Percentiles rank a stretch among this genome's conserved stretches.
These are phyloP conservation scores for Atlantisia rogersi DNA, from an alignment of 2,113 vertebrate genomes.

Conservation along the genomic window DNA sequence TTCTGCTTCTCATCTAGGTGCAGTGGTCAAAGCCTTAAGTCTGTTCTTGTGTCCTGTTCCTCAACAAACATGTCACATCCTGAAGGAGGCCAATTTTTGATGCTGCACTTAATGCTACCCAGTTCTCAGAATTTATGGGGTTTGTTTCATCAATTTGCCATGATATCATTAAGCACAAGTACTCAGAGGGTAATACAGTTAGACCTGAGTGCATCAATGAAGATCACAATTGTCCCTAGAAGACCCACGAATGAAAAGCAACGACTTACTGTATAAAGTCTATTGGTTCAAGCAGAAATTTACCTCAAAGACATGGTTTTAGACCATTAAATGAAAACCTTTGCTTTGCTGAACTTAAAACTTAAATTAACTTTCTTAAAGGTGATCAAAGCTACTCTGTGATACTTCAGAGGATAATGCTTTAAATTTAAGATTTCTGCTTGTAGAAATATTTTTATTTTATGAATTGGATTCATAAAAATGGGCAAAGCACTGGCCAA, in stretches of 20 bases:
- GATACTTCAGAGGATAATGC: background rate
- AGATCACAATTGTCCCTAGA: background rate
- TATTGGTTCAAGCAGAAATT: background rate
- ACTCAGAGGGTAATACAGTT: background rate
- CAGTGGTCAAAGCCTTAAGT: background rate
- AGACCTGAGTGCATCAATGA: background rate
- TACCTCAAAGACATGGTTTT: background rate
- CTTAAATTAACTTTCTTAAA: background rate
- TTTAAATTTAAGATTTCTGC: background rate
- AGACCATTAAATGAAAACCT: background rate
- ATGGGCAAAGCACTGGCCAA: background rate
- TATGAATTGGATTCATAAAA: slow-evolving; percentile 3
- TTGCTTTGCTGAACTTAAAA: background rate
- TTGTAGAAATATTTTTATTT: background rate
- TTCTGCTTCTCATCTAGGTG: background rate
- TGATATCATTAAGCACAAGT: background rate
- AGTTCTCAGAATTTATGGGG: background rate
- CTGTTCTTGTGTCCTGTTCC: background rate
- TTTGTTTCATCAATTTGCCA: background rate
- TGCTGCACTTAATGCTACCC: background rate
- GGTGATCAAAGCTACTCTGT: background rate
- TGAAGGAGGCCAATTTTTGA: background rate
- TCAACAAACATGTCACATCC: background rate
- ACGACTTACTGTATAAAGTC: background rate
- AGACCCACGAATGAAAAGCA: background rate